Percentiles rank a stretch among this genome's conserved stretches.
phyloP scores from a whole-genome alignment of 2,888 invertebrate genomes.

The Orchesellides sinensis region DNA sequence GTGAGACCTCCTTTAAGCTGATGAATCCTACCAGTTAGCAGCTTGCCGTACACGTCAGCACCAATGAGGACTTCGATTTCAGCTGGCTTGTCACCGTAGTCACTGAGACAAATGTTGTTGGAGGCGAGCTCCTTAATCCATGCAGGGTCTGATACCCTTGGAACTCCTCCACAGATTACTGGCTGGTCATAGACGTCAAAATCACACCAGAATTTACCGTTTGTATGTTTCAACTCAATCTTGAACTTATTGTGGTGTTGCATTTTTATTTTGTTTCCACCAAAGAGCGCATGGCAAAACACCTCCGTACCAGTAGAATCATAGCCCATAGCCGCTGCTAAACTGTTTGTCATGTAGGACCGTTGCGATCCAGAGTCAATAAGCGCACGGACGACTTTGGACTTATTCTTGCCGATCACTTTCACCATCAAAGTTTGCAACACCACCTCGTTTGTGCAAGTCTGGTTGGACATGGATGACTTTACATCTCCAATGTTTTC shows the following conservation, averaged over 20 bases:
- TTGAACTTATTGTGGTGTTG: background rate
- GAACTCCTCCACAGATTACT: background rate
- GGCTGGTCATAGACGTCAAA: background rate
- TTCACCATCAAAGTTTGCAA: conserved; percentile 26
- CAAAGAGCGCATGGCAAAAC: conserved; percentile 71
- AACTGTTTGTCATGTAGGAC: conserved; percentile 72
- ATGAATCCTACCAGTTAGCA: conserved; percentile 21
- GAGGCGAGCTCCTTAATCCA: background rate
- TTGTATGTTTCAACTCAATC: background rate
- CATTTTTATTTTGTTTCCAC: conserved; percentile 17
- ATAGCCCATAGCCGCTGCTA: conserved; percentile 68
- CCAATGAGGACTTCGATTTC: conserved; percentile 38
- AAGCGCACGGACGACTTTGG: conserved; percentile 61
- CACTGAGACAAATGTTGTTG: background rate
- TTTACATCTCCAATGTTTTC: background rate
- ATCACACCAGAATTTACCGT: background rate
- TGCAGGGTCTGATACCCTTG: background rate
- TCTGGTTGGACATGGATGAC: background rate
- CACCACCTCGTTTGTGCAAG: background rate
- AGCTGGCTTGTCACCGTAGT: background rate
- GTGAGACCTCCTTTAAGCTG: conserved; percentile 4
- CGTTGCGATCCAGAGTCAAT: conserved; percentile 74
- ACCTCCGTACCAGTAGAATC: conserved; percentile 47
- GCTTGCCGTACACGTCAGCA: conserved; percentile 11
- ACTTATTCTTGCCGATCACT: background rate